Percentiles rank a stretch among this genome's conserved stretches.
These are phyloP conservation scores for Myzus persicae DNA, from an alignment of 1,140 invertebrate species.

Conservation along the genomic window DNA sequence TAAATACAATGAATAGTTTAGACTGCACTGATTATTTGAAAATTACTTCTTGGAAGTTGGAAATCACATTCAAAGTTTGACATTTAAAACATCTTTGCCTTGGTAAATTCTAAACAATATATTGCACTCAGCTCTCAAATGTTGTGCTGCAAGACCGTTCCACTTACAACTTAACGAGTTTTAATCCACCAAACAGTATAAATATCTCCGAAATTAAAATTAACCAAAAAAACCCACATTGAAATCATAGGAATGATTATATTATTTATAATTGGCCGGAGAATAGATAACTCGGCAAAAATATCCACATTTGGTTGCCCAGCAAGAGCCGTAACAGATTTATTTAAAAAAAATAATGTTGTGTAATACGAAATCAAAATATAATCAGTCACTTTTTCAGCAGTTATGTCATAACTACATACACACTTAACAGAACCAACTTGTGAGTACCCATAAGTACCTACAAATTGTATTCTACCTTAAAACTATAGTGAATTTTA, in stretches of 20 bases:
- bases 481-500: no score
- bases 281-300: background rate
- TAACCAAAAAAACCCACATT: background rate
- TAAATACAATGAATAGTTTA: background rate
- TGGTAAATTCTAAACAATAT: background rate
- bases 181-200: background rate
- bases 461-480: background rate
- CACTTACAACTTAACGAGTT: no score
- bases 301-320: background rate
- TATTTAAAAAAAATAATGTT: background rate
- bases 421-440: background rate
- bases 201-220: background rate
- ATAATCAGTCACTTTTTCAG: background rate
- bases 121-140: background rate
- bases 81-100: background rate
- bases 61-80: background rate
- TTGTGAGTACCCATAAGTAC: background rate
- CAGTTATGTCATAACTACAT: no score
- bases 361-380: background rate
- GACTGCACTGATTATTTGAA: background rate
- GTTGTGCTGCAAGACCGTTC: background rate
- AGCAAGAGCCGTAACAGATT: background rate
- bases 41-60: background rate
- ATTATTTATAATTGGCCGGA: background rate
- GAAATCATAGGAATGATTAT: background rate